Base-by-base conservation (phyloP, 1,140 invertebrate species). In the Caenorhabditis elegans region DNA sequence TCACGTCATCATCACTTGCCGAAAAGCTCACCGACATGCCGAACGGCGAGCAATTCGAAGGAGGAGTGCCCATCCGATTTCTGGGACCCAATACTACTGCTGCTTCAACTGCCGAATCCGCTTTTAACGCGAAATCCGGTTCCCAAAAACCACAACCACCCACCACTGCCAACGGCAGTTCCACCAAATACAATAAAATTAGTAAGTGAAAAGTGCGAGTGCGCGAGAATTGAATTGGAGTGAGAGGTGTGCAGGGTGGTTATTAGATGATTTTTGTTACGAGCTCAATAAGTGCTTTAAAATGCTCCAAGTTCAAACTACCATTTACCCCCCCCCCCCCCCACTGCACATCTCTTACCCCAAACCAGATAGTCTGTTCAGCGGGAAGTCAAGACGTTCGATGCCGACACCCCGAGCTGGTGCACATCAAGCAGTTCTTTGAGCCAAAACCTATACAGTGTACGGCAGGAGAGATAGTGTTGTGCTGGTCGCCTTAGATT, bases 371-470 rank as follows among this genome's bases (percentile, higher is more conserved):
- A 34, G 31, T 34, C n/a, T 70, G 60, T 70, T 70, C 34, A 70
- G 60, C 34, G 60, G 60, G 34, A 22, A 70, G 60, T 24, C 60
- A 70, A 39, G 60, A 70, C 60, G 60, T 70, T 19, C 60, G 60
- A 39, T 70, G 34, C 60, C 60, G 60, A 70, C 60, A 70, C 17
- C 60, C 60, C 19, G 60, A 70, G 19, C 22, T 70, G 60, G 60
- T 70, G 34, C 60, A 70, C 34, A 70, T 70, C 60, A 70, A 70
- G 39, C 60, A 70, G 13, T 70, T 19, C 22, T 70, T 70, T 43
- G 60, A 70, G 34, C 60, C 60, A 39, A 70, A 70, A 39, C 34
- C 60, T n/a, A 39, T 43, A 70, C n/a, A 39, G 60, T 70, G 60
- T 70, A 70, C 60, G 60, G 60, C 60, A 70, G 34, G 19, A 60